Evolutionary conservation across 2,113 vertebrate genomes (phyloP).

Genomic region (Puma concolor): DNA sequence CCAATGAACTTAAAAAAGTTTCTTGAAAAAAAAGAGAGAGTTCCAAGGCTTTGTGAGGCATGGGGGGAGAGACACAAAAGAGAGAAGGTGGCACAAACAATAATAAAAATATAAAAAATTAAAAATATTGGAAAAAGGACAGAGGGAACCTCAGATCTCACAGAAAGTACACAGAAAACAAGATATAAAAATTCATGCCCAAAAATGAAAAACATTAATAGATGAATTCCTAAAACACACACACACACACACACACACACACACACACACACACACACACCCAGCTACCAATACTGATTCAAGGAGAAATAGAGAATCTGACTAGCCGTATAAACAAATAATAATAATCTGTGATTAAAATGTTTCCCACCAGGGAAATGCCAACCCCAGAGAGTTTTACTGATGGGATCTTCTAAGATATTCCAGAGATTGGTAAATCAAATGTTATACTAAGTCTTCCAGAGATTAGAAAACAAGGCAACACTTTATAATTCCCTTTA

Average conservation of each 20-base stretch:
- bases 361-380: neutral
- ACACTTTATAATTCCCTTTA: neutral
- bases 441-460: neutral
- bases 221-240: neutral
- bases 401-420: neutral
- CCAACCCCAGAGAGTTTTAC: neutral
- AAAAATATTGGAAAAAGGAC: neutral
- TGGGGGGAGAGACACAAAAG: neutral
- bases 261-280: no score
- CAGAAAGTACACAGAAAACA: neutral
- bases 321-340: neutral
- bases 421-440: neutral
- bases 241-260: no score
- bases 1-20: neutral
- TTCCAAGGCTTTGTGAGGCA: neutral
- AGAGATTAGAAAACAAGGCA: neutral
- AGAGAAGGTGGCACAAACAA: neutral
- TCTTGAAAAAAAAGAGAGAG: neutral
- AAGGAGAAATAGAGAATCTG: neutral
- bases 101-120: neutral
- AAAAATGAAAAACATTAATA: neutral
- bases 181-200: neutral
- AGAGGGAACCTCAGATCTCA: neutral
- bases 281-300: neutral
- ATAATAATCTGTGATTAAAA: neutral